Evolutionary conservation across 2,888 invertebrate species (phyloP).

Genomic region (Sericinus montela): DNA sequence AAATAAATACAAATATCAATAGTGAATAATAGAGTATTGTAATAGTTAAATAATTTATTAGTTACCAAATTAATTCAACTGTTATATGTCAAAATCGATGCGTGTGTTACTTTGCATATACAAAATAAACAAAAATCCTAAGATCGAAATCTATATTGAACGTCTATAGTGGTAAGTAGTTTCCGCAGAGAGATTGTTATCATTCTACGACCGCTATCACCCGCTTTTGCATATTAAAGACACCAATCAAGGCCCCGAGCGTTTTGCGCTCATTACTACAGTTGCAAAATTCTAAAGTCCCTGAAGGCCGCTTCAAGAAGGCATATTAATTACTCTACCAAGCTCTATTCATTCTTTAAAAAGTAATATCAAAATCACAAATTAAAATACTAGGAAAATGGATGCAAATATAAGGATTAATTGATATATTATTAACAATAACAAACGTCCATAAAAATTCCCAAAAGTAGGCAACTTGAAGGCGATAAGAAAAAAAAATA

Average conservation of each 20-base stretch:
- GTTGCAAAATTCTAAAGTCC: conserved; percentile 37
- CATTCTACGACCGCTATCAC: conserved; percentile 26
- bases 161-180: not conserved
- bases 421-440: too few relatives aligned
- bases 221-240: conserved; percentile 53
- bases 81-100: too few relatives aligned
- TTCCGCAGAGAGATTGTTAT: conserved; percentile 18
- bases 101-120: too few relatives aligned
- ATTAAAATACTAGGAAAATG: not conserved
- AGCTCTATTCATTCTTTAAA: conserved; percentile 24
- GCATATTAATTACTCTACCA: conserved; percentile 54
- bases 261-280: conserved; percentile 44
- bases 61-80: too few relatives aligned
- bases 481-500: too few relatives aligned
- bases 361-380: conserved; percentile 19
- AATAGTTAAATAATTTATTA: too few relatives aligned
- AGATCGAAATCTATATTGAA: too few relatives aligned
- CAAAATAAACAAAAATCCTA: not conserved
- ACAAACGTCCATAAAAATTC: too few relatives aligned
- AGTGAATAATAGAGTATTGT: too few relatives aligned
- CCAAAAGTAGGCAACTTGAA: too few relatives aligned
- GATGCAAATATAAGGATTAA: not conserved
- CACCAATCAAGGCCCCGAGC: conserved; percentile 46
- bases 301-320: conserved; percentile 30
- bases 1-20: too few relatives aligned